Base-by-base conservation (phyloP, 2,888 invertebrate species). In the Calameuta filiformis region DNA sequence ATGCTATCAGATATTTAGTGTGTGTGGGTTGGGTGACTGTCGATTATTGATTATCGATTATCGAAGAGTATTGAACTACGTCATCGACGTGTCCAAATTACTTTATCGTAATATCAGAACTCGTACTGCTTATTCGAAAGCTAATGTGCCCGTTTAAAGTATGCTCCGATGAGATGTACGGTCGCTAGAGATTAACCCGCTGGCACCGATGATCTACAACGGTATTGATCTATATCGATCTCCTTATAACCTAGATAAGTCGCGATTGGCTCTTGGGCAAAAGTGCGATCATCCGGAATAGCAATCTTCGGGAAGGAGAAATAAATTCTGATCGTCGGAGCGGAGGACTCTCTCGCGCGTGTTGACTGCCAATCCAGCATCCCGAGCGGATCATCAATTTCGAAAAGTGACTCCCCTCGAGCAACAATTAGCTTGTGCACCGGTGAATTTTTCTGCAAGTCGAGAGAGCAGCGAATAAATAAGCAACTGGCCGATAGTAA, bases 221-320 rank as follows among this genome's bases (percentile, higher is more conserved):
- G 86, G 88, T 88, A 88, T 87, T 87, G 88, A 88, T 88, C 88
- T 88, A 40, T 40, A 88, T 85, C 87, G 88, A 88, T 88, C 88
- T 85, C 82, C 83, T 83, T 84, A 84, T 83, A 85, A 80, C 35
- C 73, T 82, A 83, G 81, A 81, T 80, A 81, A 88, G 88, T 89
- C 89, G 89, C 89, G 89, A 89, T 89, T 88, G 85, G 89, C 89
- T 89, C 87, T 87, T 85, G 87, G 89, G 73, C 82, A 85, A 79
- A 83, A 83, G 86, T 84, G 84, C 89, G 86, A 86, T 86, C 85
- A 86, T 84, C 84, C 85, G 84, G 75, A 85, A 87, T 79, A 73
- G 79, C 76, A 15, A 15, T 40, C 15, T 40, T 15, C 15, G 15
- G 15, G 6, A 15, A 40, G 15, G 40, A 40, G 15, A 40, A 15